Base-by-base conservation (phyloP, 2,888 invertebrate species). In the Augiades crinisus region DNA sequence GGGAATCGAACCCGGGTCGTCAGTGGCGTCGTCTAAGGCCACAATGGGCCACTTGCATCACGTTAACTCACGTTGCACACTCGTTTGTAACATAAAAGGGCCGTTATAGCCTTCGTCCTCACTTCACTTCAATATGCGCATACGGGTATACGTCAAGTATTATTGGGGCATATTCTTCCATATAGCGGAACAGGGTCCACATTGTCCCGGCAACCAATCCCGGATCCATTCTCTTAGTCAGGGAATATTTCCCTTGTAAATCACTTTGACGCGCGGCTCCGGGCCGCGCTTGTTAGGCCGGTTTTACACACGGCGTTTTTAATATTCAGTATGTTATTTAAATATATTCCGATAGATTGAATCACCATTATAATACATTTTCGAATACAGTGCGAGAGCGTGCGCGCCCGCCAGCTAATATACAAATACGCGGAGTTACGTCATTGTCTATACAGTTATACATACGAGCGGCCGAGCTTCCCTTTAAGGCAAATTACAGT, bases 311-410 rank as follows among this genome's bases (percentile, higher is more conserved):
- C n/a, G 7, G 24, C 24, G 24, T 24, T 19, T 19, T 19, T 19
- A 19, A 83, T 85, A 38, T 38, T n/a, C n/a, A n/a, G n/a, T n/a
- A n/a, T n/a, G n/a, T 41, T 41, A 85, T 83, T 85, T 81, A 78
- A 84, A 83, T 83, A 84, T 81, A 68, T 70, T 78, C 72, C 72
- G 75, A 77, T 71, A 64, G 66, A 75, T 76, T 75, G 75, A 76
- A 85, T 79, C 66, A 49, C 34, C 41, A 73, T 72, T 81, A 84
- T 81, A 80, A 80, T 84, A 86, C 82, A 85, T 71, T 71, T 68
- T 65, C 63, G 71, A 78, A 75, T 73, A 72, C 64, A 67, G 62
- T 49, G 65, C 63, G 55, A 33, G 59, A 47, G 53, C 51, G 55
- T 46, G 53, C 51, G 54, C 49, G 57, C 43, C 53, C 56, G 55